Evolutionary conservation across 2,113 vertebrate genomes (phyloP).

Genomic region (Macaca fascicularis): DNA sequence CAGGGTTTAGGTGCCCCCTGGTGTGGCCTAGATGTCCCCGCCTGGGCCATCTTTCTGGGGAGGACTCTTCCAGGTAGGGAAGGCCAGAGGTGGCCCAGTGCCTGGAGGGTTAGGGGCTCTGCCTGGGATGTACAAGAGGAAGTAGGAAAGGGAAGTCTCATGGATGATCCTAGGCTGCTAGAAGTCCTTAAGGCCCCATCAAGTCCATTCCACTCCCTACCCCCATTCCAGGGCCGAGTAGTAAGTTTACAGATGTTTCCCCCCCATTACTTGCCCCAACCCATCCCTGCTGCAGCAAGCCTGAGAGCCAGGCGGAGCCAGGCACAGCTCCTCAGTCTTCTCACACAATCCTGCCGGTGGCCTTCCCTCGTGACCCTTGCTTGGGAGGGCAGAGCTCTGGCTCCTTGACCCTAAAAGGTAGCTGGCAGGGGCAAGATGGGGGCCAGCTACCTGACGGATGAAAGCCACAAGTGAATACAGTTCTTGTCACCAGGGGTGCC

Average conservation of each 20-base stretch:
- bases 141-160: background rate
- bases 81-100: background rate
- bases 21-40: background rate
- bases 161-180: background rate
- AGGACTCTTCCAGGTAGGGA: background rate
- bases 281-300: background rate
- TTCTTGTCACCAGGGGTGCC: background rate
- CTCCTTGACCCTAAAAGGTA: background rate
- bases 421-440: background rate
- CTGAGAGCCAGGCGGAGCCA: background rate
- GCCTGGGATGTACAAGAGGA: background rate
- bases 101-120: background rate
- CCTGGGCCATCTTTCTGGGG: conserved; percentile 1
- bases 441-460: conserved; percentile 44
- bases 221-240: background rate
- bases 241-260: conserved; percentile 50
- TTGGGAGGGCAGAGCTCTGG: background rate
- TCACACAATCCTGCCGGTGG: background rate
- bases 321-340: background rate
- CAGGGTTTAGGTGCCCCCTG: conserved; percentile 61
- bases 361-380: background rate
- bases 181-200: background rate
- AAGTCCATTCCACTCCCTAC: background rate
- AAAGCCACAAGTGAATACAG: conserved; percentile 59
- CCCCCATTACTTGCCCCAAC: background rate